Percentiles rank a stretch among this genome's conserved stretches.
Evolutionary conservation across 1,140 invertebrate genomes (phyloP).

Genomic region (Lasioglossum albipes): DNA sequence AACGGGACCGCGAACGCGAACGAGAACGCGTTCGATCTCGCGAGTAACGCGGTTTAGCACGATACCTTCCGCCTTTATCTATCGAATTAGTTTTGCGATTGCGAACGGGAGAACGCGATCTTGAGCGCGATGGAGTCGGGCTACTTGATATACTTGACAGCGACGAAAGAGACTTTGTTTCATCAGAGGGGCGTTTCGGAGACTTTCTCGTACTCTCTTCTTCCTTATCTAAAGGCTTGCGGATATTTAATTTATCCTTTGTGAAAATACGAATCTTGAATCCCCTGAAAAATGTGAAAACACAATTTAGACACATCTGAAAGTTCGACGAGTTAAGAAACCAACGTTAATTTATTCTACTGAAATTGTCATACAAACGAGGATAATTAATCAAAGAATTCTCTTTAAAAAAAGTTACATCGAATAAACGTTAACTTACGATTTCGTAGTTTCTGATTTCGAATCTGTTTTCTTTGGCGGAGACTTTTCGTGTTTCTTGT

Average conservation of each 20-base stretch:
- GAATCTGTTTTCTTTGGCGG: conserved; percentile 67
- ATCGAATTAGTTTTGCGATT: conserved; percentile 40
- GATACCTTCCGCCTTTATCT: conserved; percentile 61
- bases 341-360: background rate
- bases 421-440: conserved; percentile 71
- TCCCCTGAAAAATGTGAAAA: conserved; percentile 65
- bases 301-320: background rate
- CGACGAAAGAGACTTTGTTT: conserved; percentile 77
- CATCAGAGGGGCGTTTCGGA: conserved; percentile 69
- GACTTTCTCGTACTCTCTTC: conserved; percentile 60
- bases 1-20: conserved; percentile 69
- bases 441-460: conserved; percentile 71
- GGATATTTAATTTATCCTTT: conserved; percentile 74
- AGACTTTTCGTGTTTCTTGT: conserved; percentile 58
- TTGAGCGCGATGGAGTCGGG: conserved; percentile 73
- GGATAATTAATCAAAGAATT: background rate
- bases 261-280: conserved; percentile 77
- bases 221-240: conserved; percentile 66
- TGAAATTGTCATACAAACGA: background rate
- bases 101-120: conserved; percentile 66
- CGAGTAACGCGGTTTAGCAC: conserved; percentile 61
- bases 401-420: background rate
- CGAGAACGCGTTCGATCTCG: conserved; percentile 65
- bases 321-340: background rate
- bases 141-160: conserved; percentile 78